Base-by-base conservation (phyloP, 1,140 invertebrate species). In the Macrostomum lignano region DNA sequence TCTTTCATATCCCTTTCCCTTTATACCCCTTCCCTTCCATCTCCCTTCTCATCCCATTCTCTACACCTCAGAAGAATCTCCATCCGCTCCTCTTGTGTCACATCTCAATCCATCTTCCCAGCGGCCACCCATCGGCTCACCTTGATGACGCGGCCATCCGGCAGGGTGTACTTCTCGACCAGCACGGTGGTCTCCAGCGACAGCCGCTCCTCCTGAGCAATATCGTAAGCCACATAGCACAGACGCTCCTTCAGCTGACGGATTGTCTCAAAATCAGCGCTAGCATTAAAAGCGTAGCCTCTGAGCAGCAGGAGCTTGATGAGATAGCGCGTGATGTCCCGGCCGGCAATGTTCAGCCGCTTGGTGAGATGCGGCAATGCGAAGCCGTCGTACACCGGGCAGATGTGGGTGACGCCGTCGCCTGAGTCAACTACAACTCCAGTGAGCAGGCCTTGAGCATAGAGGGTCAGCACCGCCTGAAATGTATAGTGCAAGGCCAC, bases 241-340 rank as follows among this genome's bases (percentile, higher is more conserved):
- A 96, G 61, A 54, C 94, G 93, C 52, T 98, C 91, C 52, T 98
- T 98, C 70, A 98, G 79, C 67, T 93, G 91, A 42, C 86, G 65
- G 1, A 98, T 82, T 5, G 88, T 98, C 61, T 98, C 88, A 62
- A 96, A 98, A 59, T 98, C 91, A 15, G 91, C 91, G 4, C 86
- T 86, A 61, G 96, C 86, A 65, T 98, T 98, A 61, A 98, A 98
- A 7, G 86, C 86, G 57, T 98, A 98, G 7, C 88, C 88, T 48
- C 84, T 67, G 13, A 94, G 64, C 21, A 94, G 58, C 4, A 98
- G 61, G 35, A 96, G 61, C 74, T 98, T 96, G 44, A 96, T 98
- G 25, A 98, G 68, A 63, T 96, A 94, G 47, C 74, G 65, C 0
- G 91, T 98, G 39, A 98, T 91, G 60, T 98, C 84, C 42, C 91